Evolutionary conservation across 2,888 invertebrate genomes (phyloP), one percentile per base, ranked within the genome.

Genomic region (Euplexia lucipara): DNA sequence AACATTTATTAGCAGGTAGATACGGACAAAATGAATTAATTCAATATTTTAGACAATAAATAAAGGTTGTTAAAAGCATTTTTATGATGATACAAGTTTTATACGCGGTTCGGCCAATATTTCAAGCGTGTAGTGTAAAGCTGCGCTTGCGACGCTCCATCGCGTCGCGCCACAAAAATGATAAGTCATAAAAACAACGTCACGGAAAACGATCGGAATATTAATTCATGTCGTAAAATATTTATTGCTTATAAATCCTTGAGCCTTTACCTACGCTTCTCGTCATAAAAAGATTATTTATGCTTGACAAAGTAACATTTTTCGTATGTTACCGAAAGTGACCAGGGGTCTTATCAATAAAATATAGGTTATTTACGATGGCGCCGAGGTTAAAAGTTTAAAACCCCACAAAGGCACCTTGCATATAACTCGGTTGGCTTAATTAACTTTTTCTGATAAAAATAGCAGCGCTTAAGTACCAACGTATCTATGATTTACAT

Each of bases 281-380:
- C 93, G 92, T 95, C 95, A 95, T 95, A 95, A 95, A 95, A 95
- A 95, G 91, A 95, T 95, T 94, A 95, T 95, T 95, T 95, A 95
- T 95, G 94, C 89, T 88, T 88, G 91, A 95, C 93, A 94, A 95
- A 90, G 95, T 95, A 94, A 92, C 91, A 94, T 94, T 94, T 94
- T 95, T 95, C 93, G 92, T 94, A 93, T 92, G 87, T 93, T 91
- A 90, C 91, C 87, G 86, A 92, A 92, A 93, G 91, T 92, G 91
- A 91, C 91, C 91, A 87, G 86, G 86, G 88, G 85, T 87, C 88
- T 94, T 91, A 91, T 92, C 91, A 92, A 92, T 94, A 93, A 93
- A 93, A 91, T 91, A 90, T 91, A 90, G 85, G 78, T 91, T 92
- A 91, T 93, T 94, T 93, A 93, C 88, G 90, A 90, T 85, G 91